A percentile compares a stretch with the other conserved stretches of the same genome.
Conservation (phyloP, 1,140 invertebrate genomes). For the Philotrypesis tridentata region DNA sequence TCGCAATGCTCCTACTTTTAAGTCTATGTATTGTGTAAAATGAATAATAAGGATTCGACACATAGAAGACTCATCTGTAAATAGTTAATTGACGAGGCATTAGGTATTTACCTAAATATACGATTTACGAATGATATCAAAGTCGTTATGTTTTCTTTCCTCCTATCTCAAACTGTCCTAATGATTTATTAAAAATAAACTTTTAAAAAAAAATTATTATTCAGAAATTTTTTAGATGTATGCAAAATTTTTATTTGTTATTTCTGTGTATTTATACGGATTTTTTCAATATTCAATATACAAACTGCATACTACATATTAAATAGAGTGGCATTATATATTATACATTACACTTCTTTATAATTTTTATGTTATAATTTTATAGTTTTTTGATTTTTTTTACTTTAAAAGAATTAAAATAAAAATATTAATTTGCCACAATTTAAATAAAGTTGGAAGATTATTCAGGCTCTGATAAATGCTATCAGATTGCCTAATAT, state of each 20-base stretch:
- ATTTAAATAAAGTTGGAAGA: not conserved
- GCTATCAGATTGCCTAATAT: not conserved
- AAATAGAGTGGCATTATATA: not conserved
- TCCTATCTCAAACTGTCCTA: not conserved
- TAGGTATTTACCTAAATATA: conserved; percentile 68
- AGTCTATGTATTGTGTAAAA: conserved; percentile 73
- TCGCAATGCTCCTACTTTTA: conserved; percentile 66
- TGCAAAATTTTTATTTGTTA: not conserved
- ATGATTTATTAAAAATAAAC: not conserved
- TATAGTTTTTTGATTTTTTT: too few relatives aligned
- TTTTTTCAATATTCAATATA: not conserved
- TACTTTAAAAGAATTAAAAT: not conserved
- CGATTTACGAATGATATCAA: conserved; percentile 45
- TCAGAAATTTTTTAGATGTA: not conserved
- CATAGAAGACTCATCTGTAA: conserved; percentile 71
- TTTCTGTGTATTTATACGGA: not conserved
- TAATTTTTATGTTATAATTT: too few relatives aligned
- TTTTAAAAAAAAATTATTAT: too few relatives aligned
- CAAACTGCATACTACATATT: not conserved
- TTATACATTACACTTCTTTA: not conserved
- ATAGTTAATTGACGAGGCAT: conserved; percentile 71
- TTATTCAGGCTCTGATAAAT: not conserved
- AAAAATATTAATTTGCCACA: not conserved
- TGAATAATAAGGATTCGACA: conserved; percentile 70
- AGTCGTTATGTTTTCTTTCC: conserved; percentile 24